Base-by-base conservation (phyloP, 2,797 vertebrate genomes). In the Danio choprae region DNA sequence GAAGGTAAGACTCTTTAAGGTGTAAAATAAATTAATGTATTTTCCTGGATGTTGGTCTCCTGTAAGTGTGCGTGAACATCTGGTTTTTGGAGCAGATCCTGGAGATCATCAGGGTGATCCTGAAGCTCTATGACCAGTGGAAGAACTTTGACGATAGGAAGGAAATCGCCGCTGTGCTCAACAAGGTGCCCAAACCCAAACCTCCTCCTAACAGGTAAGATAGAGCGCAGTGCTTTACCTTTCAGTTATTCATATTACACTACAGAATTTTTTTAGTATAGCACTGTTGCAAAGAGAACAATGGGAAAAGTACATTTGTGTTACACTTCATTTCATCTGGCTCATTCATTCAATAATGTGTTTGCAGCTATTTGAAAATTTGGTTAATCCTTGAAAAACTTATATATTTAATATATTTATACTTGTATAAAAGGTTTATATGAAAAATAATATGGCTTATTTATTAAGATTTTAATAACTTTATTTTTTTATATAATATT, bases 101-200 rank as follows among this genome's bases (percentile, higher is more conserved):
- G 92, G 98, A 99, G 93, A 99, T 99, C 87, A 99, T 99, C 88
- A 94, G 98, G 83, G 98, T 99, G 89, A 99, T 99, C 89, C 93
- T 99, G 88, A 99, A 99, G 90, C 93, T 99, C 4, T 99, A 99
- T 70, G 98, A 99, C 87, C 97, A 99, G 91, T 99, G 98, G 98
- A 99, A 99, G 90, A 99, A 98, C 88, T 99, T 99, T 86, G 98
- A 99, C 86, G 98, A 99, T 87, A 91, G 97, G 50, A 99, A 99
- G 87, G 98, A 99, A 91, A 99, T 99, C 89, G 96, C 96, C 74
- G 94, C 95, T 77, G 97, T 99, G 85, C 94, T 99, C 75, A 97
- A 95, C 93, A 99, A 99, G 92, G 98, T 99, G 96, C 98, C 98
- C 56, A 99, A 99, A 91, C 98, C 98, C 87, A 99, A 99, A 93